Percentiles rank a stretch among this genome's conserved stretches.
Conservation (phyloP, 2,888 invertebrate species). For the Yponomeuta malinellus region DNA sequence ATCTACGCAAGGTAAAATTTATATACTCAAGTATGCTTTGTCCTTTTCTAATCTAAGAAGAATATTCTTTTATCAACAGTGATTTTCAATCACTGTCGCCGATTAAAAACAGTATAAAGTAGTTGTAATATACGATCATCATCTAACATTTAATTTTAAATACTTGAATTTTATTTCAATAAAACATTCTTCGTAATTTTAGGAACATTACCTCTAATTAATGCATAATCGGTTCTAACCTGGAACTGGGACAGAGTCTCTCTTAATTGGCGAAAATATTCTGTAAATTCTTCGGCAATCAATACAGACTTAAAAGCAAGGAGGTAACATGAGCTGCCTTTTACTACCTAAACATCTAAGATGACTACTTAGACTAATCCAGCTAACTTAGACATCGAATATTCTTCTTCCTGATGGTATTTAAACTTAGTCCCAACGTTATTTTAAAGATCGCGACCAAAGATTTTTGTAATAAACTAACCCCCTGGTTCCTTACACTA, state of each 20-base stretch:
- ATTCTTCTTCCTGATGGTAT: background rate
- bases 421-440: too few species aligned
- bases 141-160: conserved; percentile 4
- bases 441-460: too few species aligned
- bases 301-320: background rate
- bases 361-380: background rate
- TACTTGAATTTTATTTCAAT: conserved; percentile 1
- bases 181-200: conserved; percentile 7
- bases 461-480: too few species aligned
- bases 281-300: too few species aligned
- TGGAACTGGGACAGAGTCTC: background rate
- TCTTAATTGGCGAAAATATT: too few species aligned
- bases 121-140: conserved; percentile 5
- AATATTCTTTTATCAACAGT: conserved; percentile 41
- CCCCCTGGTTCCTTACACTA: too few species aligned
- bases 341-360: background rate
- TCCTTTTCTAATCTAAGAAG: conserved; percentile 21
- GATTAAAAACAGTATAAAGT: conserved; percentile 26
- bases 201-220: conserved; percentile 16
- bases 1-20: conserved; percentile 28
- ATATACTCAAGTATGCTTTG: background rate
- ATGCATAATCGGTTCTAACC: conserved; percentile 2
- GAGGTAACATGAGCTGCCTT: background rate
- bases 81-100: conserved; percentile 50
- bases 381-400: background rate